Conservation (phyloP, 2,113 vertebrate genomes). For the Xenopus tropicalis region DNA sequence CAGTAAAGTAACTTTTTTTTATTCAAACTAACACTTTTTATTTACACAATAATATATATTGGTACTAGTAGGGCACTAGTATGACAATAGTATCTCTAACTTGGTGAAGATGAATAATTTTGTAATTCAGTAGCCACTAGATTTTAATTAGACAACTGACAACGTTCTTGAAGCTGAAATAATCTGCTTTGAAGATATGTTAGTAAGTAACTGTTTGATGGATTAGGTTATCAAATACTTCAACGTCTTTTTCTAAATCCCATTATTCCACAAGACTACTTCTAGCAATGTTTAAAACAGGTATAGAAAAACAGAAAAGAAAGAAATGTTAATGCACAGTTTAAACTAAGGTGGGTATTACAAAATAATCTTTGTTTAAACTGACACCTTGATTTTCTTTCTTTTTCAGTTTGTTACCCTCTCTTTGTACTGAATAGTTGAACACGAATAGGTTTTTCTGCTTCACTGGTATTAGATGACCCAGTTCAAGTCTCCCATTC, state of each 20-base stretch:
- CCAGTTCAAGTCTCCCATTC: constrained; percentile 23
- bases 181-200: background rate
- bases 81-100: no score
- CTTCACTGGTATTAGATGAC: constrained; percentile 38
- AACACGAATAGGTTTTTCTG: constrained; percentile 14
- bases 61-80: no score
- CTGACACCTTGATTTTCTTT: background rate
- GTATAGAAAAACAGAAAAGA: background rate
- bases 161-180: background rate
- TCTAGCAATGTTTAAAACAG: background rate
- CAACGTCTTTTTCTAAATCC: background rate
- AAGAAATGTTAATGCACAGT: background rate
- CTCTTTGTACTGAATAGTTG: constrained; percentile 18
- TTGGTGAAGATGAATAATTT: no score
- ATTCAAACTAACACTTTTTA: no score
- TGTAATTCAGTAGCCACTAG: no score
- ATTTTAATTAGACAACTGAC: no score
- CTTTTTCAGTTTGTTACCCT: constrained; percentile 16
- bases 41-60: no score
- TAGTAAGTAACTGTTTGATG: background rate
- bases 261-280: background rate
- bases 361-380: background rate
- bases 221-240: no score
- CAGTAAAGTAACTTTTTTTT: no score
- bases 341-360: background rate